Evolutionary conservation across 35 echinoderm and acorn worm genomes (phyloP), one percentile per base, ranked within the genome.

Genomic region (Ophiothrix spiculata): DNA sequence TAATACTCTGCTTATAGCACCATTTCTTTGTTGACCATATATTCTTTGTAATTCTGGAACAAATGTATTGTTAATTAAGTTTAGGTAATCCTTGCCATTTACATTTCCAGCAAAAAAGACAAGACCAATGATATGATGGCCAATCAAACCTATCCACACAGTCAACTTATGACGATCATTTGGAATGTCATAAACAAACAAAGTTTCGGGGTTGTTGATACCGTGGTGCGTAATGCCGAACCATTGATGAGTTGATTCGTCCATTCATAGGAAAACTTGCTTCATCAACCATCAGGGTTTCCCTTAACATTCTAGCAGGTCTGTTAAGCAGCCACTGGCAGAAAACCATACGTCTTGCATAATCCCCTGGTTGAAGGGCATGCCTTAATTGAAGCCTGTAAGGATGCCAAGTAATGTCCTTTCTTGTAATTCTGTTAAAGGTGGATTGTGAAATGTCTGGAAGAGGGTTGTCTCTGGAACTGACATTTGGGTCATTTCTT

Each of bases 181-280:
- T 31, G 46, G 25, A 16, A 4, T 31, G 40, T 84, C 56, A 23
- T 60, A 84, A 36, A 32, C 33, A 36, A 84, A 64, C 4, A 13
- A 31, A 15, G n/a, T n/a, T n/a, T 45, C 46, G 15, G 56, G 81
- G 31, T 69, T 56, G 6, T 19, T 10, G 4, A n/a, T n/a, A n/a
- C n/a, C 23, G 19, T 25, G 45, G 46, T 8, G 81, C 32, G 13
- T 84, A 84, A 11, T 36, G 31, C 3, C 81, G 31, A 4, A 73
- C 54, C 19, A 64, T 84, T 3, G 36, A 37, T 14, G 35, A 64
- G 28, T 39, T n/a, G 25, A 84, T 56, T n/a, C 36, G 45, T 2
- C 81, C 81, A 38, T 84, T 69, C 81, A 84, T 84, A 32, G 56
- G 56, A 37, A 84, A 84, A 35, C 32, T 19, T 15, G 81, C 81